phyloP scores from a whole-genome alignment of 2,113 vertebrate species.

The Pseudonaja textilis region DNA sequence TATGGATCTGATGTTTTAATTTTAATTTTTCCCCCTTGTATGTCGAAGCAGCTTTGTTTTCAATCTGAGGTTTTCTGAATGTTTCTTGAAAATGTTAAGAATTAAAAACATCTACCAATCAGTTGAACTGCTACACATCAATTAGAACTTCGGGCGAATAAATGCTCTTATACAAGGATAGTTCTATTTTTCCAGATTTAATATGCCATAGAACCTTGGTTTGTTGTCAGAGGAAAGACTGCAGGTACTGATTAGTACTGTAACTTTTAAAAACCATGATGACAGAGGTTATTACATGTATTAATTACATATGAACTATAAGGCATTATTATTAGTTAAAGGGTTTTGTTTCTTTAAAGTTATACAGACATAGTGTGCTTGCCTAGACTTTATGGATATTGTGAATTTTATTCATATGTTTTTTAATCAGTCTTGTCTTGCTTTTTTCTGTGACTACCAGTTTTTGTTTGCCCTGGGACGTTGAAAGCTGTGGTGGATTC shows the following conservation, averaged over 20 bases:
- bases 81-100: slow-evolving; percentile 63
- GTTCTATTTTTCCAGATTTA: slow-evolving; percentile 64
- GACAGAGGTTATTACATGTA: slow-evolving; percentile 54
- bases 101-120: slow-evolving; percentile 50
- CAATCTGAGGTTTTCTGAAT: slow-evolving; percentile 68
- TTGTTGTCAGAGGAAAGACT: slow-evolving; percentile 61
- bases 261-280: slow-evolving; percentile 64
- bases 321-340: slow-evolving; percentile 61
- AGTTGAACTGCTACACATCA: slow-evolving; percentile 51
- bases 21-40: slow-evolving; percentile 60
- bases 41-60: slow-evolving; percentile 69
- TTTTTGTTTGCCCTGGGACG: slow-evolving; percentile 99
- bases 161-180: slow-evolving; percentile 53
- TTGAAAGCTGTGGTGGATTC: slow-evolving; percentile 98
- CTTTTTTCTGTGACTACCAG: slow-evolving; percentile 89
- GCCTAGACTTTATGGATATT: slow-evolving; percentile 59
- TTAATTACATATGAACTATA: slow-evolving; percentile 59
- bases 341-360: slow-evolving; percentile 61
- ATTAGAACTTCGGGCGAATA: slow-evolving; percentile 58
- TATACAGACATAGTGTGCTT: slow-evolving; percentile 55
- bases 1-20: slow-evolving; percentile 68
- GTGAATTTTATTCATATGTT: slow-evolving; percentile 62
- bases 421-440: slow-evolving; percentile 67
- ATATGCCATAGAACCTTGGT: slow-evolving; percentile 61
- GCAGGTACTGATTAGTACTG: slow-evolving; percentile 56